phyloP scores from a whole-genome alignment of 2,888 invertebrate species.

The Synergus japonicus region DNA sequence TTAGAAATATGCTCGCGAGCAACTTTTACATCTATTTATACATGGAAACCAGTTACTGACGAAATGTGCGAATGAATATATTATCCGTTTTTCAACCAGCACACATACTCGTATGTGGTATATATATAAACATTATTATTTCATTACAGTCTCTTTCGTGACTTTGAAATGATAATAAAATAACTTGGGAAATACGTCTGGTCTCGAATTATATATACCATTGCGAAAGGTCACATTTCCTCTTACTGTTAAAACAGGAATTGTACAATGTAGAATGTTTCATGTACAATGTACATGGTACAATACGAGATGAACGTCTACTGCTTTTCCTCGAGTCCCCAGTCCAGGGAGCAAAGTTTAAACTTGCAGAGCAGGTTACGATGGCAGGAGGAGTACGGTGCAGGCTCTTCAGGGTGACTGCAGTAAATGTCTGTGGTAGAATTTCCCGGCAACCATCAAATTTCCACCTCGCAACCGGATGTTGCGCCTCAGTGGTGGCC shows the following conservation, averaged over 20 bases:
- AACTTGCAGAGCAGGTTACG: slow-evolving; percentile 8
- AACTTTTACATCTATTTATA: too few species aligned
- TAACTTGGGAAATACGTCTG: neutral
- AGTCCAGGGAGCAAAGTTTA: neutral
- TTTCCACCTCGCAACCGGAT: slow-evolving; percentile 39
- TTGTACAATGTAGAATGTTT: neutral
- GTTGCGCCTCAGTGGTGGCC: slow-evolving; percentile 31
- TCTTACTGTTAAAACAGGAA: neutral
- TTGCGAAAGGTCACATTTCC: slow-evolving; percentile 10
- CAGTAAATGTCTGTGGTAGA: slow-evolving; percentile 29
- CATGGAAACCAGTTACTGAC: too few species aligned
- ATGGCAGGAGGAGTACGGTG: neutral
- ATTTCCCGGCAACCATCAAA: slow-evolving; percentile 36
- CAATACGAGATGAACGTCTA: slow-evolving; percentile 6
- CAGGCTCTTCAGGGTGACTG: slow-evolving; percentile 20
- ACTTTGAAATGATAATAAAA: neutral
- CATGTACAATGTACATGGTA: neutral
- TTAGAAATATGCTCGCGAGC: too few species aligned
- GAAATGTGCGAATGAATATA: too few species aligned
- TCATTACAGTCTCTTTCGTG: neutral
- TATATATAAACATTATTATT: neutral
- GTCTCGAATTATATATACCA: neutral
- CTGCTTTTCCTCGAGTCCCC: neutral
- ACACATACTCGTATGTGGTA: neutral
- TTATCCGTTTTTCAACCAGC: too few species aligned